phyloP scores from a whole-genome alignment of 2,888 invertebrate species.

The Hedychridium roseum region DNA sequence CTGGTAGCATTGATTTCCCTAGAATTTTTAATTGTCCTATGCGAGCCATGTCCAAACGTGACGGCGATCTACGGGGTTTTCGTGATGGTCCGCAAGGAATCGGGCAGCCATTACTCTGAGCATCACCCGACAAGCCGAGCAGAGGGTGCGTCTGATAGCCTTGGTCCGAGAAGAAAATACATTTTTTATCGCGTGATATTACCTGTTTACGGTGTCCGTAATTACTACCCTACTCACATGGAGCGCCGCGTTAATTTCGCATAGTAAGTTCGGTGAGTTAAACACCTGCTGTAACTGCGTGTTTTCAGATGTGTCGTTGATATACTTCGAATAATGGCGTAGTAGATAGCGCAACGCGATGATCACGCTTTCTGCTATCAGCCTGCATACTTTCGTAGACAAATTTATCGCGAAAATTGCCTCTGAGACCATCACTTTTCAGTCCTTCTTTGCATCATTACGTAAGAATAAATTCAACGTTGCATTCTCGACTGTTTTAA shows the following conservation, averaged over 20 bases:
- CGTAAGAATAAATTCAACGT: too few relatives aligned
- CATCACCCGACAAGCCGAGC: slow-evolving; percentile 17
- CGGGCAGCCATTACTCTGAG: slow-evolving; percentile 26
- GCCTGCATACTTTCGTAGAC: too few relatives aligned
- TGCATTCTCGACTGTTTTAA: too few relatives aligned
- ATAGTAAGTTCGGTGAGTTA: slow-evolving; percentile 41
- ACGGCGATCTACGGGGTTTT: slow-evolving; percentile 30
- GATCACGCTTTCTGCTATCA: too few relatives aligned
- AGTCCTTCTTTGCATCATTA: too few relatives aligned
- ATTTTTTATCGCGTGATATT: slow-evolving; percentile 26
- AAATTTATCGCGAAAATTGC: too few relatives aligned
- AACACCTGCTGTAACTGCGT: slow-evolving; percentile 14
- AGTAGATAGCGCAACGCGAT: slow-evolving; percentile 13
- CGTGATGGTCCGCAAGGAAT: slow-evolving; percentile 28
- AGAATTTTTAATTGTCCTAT: too few relatives aligned
- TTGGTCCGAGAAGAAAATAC: slow-evolving; percentile 17
- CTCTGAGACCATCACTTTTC: too few relatives aligned
- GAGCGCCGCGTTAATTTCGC: slow-evolving; percentile 22
- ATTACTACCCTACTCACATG: slow-evolving; percentile 28
- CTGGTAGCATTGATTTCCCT: too few relatives aligned
- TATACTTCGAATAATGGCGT: slow-evolving; percentile 19
- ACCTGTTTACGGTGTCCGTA: slow-evolving; percentile 30
- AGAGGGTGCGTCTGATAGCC: slow-evolving; percentile 18
- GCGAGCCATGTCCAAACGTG: too few relatives aligned
- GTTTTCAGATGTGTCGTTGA: neutral